A percentile compares a stretch with the other conserved stretches of the same genome.
phyloP scores from a whole-genome alignment of 2,888 invertebrate species.

The Pristionchus maxplancki region DNA sequence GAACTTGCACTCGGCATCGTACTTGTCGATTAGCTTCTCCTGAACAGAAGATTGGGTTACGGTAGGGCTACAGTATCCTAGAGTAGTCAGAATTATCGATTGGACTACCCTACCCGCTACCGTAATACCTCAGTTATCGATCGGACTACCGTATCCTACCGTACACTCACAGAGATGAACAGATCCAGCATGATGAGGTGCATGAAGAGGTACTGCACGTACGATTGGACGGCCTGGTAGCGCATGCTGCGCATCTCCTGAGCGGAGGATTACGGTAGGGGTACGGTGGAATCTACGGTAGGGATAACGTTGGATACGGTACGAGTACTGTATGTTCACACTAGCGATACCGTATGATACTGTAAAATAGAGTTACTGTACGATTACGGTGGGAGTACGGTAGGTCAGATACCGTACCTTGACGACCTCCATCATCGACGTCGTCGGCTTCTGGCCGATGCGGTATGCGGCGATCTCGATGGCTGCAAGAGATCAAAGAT shows the following conservation, averaged over 20 bases:
- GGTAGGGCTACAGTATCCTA: not conserved
- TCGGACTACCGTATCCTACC: not conserved
- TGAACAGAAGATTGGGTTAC: not conserved
- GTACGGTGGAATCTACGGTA: too few species aligned
- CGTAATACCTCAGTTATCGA: too few species aligned
- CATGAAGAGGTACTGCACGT: conserved; percentile 28
- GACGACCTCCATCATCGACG: not conserved
- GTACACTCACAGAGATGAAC: not conserved
- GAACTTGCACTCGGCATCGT: not conserved
- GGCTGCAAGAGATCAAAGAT: not conserved
- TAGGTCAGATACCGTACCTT: not conserved
- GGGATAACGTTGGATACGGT: too few species aligned
- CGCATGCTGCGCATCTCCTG: conserved; percentile 11
- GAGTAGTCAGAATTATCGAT: not conserved
- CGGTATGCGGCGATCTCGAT: not conserved
- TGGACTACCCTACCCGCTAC: not conserved
- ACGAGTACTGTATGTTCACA: too few species aligned
- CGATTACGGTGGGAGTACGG: not conserved
- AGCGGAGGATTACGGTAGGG: not conserved
- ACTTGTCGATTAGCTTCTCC: not conserved
- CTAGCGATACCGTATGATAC: too few species aligned
- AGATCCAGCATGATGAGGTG: conserved; percentile 16
- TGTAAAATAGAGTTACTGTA: not conserved
- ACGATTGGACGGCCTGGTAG: not conserved
- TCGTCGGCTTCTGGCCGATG: not conserved